phyloP scores from a whole-genome alignment of 2,797 vertebrate genomes.

The Crypturellus tataupa region DNA sequence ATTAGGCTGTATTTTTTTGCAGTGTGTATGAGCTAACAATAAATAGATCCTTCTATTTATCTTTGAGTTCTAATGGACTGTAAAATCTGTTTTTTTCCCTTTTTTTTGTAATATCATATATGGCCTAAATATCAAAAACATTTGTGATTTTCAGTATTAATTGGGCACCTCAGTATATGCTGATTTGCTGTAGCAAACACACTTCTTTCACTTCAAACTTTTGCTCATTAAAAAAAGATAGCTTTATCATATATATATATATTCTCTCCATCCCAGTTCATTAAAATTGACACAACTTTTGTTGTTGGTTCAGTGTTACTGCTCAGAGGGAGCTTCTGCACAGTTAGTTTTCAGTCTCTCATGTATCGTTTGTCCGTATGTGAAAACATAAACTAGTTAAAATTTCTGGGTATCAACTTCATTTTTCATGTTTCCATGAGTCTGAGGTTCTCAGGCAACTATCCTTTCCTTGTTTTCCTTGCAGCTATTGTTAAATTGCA shows the following conservation, averaged over 20 bases:
- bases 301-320: neutral
- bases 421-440: neutral
- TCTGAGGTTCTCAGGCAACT: neutral
- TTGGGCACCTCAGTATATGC: neutral
- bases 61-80: neutral
- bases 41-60: neutral
- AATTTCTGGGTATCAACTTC: neutral
- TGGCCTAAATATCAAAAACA: neutral
- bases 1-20: neutral
- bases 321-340: neutral
- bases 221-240: neutral
- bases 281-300: neutral
- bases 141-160: neutral
- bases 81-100: neutral
- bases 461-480: neutral
- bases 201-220: no score
- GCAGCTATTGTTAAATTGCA: conserved; percentile 6
- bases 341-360: neutral
- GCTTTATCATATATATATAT: neutral
- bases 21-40: neutral
- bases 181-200: neutral
- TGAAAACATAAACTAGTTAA: neutral
- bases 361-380: neutral
- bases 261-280: neutral
- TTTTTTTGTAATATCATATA: neutral